Percentiles rank a stretch among this genome's conserved stretches.
Evolutionary conservation across 2,888 invertebrate genomes (phyloP).

Genomic region (Drosophila imparisetae): DNA sequence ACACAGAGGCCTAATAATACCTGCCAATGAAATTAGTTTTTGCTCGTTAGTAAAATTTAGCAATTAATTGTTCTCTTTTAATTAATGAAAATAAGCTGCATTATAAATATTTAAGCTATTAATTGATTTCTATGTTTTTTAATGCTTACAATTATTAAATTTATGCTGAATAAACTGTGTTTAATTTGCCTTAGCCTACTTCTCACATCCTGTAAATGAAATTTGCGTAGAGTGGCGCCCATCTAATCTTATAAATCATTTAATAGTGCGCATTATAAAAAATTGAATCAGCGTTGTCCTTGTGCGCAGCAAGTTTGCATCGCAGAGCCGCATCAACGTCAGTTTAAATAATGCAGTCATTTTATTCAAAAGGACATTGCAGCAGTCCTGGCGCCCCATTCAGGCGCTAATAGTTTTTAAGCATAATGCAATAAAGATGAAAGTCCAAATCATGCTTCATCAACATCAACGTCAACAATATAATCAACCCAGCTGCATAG

Average conservation of each 20-base stretch:
- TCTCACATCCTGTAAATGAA: not conserved
- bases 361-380: slow-evolving; percentile 39
- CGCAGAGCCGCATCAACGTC: slow-evolving; percentile 54
- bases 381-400: slow-evolving; percentile 16
- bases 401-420: slow-evolving; percentile 79
- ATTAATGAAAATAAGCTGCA: not conserved
- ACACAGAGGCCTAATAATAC: not conserved
- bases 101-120: not conserved
- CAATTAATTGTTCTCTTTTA: not conserved
- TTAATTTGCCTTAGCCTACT: not conserved
- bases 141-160: not conserved
- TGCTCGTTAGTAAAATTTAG: not conserved
- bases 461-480: slow-evolving; percentile 80
- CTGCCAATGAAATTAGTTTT: not conserved
- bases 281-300: slow-evolving; percentile 44
- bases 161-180: not conserved
- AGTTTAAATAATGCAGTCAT: slow-evolving; percentile 64
- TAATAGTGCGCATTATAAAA: slow-evolving; percentile 45
- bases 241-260: slow-evolving; percentile 62
- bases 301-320: slow-evolving; percentile 20
- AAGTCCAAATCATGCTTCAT: slow-evolving; percentile 80
- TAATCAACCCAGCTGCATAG: slow-evolving; percentile 71
- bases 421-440: slow-evolving; percentile 81
- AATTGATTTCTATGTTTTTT: not conserved
- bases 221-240: slow-evolving; percentile 11